A percentile compares a stretch with the other conserved stretches of the same genome.
Evolutionary conservation across 2,888 invertebrate species (phyloP).

Genomic region (Beris morrisii): DNA sequence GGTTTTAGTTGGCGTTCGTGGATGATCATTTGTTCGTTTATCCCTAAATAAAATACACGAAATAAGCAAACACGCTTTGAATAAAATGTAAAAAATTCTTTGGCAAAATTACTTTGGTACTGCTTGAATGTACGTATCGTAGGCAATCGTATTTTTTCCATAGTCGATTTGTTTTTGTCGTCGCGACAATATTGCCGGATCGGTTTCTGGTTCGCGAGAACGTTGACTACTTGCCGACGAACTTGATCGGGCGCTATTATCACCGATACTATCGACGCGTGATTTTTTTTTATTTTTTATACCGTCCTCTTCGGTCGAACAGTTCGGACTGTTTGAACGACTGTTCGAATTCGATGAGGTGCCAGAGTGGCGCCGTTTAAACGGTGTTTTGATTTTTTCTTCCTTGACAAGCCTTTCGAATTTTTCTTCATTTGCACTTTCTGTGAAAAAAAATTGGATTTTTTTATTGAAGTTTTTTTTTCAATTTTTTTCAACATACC

Average conservation of each 20-base stretch:
- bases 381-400: constrained; percentile 54
- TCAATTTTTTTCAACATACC: constrained; percentile 30
- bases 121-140: constrained; percentile 70
- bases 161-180: constrained; percentile 94
- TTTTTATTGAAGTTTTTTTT: constrained; percentile 1
- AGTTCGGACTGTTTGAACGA: constrained; percentile 49
- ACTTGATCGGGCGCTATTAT: constrained; percentile 42
- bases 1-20: constrained; percentile 86
- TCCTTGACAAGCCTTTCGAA: constrained; percentile 52
- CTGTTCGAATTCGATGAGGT: constrained; percentile 48
- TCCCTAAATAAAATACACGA: constrained; percentile 56
- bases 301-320: constrained; percentile 9
- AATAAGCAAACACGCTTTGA: neutral
- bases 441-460: constrained; percentile 41
- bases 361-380: constrained; percentile 53
- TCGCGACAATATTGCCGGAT: constrained; percentile 69
- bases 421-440: constrained; percentile 53
- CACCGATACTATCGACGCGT: constrained; percentile 34
- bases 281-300: constrained; percentile 42
- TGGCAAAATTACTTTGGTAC: constrained; percentile 68
- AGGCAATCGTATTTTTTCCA: constrained; percentile 89
- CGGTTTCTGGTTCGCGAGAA: constrained; percentile 64
- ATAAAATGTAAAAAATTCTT: neutral
- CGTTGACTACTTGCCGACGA: constrained; percentile 36
- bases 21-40: constrained; percentile 71